A percentile compares a stretch with the other conserved stretches of the same genome.
Evolutionary conservation across 2,113 vertebrate species (phyloP).

Genomic region (Eurystomus gularis): DNA sequence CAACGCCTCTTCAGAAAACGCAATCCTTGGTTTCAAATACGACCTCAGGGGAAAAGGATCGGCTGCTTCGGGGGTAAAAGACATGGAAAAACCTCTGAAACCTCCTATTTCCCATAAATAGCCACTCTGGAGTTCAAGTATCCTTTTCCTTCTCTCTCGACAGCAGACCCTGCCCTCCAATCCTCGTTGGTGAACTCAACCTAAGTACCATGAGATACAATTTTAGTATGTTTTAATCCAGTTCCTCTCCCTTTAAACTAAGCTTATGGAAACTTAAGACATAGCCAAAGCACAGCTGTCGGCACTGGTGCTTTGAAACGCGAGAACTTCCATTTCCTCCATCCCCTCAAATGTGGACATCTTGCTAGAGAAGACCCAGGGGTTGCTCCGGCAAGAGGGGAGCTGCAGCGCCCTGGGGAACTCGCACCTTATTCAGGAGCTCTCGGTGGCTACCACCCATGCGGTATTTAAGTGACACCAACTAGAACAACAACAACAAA

Average conservation of each 20-base stretch:
- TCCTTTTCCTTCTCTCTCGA: neutral
- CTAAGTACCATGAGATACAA: neutral
- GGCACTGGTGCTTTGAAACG: neutral
- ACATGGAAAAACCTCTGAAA: neutral
- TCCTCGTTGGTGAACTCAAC: neutral
- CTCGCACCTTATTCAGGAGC: neutral
- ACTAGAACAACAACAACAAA: neutral
- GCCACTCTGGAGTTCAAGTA: neutral
- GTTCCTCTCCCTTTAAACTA: neutral
- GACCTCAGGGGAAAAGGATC: neutral
- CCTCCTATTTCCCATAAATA: neutral
- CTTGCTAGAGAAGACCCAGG: neutral
- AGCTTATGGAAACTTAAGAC: neutral
- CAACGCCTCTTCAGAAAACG: conserved; percentile 1
- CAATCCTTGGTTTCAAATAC: neutral
- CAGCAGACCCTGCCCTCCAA: neutral
- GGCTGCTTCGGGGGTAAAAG: neutral
- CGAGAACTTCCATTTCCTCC: neutral
- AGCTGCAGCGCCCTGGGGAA: neutral
- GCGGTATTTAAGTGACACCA: neutral
- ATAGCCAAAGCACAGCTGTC: neutral
- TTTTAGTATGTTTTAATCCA: neutral
- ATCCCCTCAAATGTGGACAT: accelerated
- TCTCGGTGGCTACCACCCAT: neutral
- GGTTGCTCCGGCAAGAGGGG: accelerated